Percentiles rank a stretch among this genome's conserved stretches.
phyloP scores from a whole-genome alignment of 2,113 vertebrate genomes.

The Hydrolagus affinis region DNA sequence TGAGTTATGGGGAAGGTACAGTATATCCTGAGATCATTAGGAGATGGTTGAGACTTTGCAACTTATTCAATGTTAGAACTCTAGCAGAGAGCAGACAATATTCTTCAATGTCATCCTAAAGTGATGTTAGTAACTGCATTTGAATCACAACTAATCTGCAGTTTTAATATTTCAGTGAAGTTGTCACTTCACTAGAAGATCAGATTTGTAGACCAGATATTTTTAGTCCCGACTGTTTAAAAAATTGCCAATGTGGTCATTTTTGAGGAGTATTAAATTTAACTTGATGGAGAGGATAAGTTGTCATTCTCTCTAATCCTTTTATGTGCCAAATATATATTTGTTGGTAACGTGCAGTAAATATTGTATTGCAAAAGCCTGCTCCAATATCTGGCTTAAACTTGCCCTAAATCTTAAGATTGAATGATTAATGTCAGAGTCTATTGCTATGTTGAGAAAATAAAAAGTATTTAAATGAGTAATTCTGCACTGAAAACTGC shows the following conservation, averaged over 20 bases:
- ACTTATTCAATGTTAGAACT: too few relatives aligned
- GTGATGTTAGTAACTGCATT: too few relatives aligned
- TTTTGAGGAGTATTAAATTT: too few relatives aligned
- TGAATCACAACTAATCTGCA: too few relatives aligned
- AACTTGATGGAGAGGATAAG: background rate
- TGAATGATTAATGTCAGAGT: background rate
- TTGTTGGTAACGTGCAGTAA: background rate
- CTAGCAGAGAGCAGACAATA: too few relatives aligned
- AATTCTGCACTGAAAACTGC: background rate
- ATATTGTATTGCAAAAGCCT: background rate
- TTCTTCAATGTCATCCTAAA: too few relatives aligned
- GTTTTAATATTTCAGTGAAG: too few relatives aligned
- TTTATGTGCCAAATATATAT: background rate
- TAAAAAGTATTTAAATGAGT: background rate
- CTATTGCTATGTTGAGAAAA: background rate
- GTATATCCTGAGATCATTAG: too few relatives aligned
- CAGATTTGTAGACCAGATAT: too few relatives aligned
- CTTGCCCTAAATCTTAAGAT: too few relatives aligned
- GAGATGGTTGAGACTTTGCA: too few relatives aligned
- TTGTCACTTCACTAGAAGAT: background rate
- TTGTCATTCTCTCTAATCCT: background rate
- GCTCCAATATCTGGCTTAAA: background rate
- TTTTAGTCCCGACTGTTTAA: background rate
- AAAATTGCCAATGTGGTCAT: background rate
- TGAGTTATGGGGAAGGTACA: too few relatives aligned